Percentiles rank a stretch among this genome's conserved stretches.
Conservation (phyloP, 2,888 invertebrate genomes). For the Drosophila paranaensis region DNA sequence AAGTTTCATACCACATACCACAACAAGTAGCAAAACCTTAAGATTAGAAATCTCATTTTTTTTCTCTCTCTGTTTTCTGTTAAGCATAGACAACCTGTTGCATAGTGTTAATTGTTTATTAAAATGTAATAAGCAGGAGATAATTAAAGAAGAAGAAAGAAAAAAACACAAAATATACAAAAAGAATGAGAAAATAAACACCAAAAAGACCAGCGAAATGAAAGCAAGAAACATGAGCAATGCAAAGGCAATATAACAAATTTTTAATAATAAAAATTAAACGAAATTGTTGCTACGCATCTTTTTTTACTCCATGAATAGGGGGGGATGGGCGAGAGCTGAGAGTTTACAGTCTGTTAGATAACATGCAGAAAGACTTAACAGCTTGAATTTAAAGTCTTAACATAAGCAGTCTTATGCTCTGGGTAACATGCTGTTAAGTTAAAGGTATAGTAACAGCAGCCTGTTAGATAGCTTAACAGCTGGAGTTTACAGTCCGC, state of each 20-base stretch:
- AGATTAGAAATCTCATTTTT: not conserved
- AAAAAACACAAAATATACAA: conserved; percentile 3
- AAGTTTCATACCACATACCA: conserved; percentile 6
- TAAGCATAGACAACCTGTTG: conserved; percentile 20
- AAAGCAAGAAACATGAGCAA: conserved; percentile 60
- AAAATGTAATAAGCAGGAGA: conserved; percentile 42
- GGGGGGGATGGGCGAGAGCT: too few species aligned
- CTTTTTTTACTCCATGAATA: conserved; percentile 25
- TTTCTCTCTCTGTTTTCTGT: conserved; percentile 19
- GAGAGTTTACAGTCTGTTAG: not conserved
- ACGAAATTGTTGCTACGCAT: conserved; percentile 46
- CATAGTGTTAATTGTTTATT: conserved; percentile 47
- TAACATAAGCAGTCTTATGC: too few species aligned
- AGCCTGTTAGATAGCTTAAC: too few species aligned
- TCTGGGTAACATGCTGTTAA: too few species aligned
- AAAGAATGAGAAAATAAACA: conserved; percentile 24
- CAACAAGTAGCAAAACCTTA: conserved; percentile 1
- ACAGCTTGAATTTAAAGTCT: too few species aligned
- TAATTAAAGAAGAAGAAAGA: conserved; percentile 37
- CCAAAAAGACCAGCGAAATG: conserved; percentile 30
- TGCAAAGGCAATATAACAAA: conserved; percentile 73
- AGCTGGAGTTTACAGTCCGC: too few species aligned
- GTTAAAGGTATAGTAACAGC: too few species aligned
- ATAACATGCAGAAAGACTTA: not conserved
- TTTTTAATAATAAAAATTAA: conserved; percentile 75